Evolutionary conservation across 2,113 vertebrate species (phyloP).

Genomic region (Anguilla japonica): DNA sequence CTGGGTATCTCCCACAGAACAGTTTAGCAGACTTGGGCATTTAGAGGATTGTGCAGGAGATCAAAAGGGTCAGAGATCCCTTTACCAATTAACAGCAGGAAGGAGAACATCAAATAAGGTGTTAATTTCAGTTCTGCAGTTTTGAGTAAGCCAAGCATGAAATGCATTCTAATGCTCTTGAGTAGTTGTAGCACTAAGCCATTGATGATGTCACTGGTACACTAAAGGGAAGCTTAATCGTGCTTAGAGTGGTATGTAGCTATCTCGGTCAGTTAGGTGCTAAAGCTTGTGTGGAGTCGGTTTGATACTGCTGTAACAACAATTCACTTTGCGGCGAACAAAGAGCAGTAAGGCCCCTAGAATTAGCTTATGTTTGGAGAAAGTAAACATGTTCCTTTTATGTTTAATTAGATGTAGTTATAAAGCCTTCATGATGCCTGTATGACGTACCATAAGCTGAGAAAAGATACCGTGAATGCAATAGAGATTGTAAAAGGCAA

Average conservation of each 20-base stretch:
- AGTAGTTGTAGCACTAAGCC: constrained; percentile 77
- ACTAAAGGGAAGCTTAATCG: constrained; percentile 77
- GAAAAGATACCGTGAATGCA: not conserved
- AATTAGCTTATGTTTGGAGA: not conserved
- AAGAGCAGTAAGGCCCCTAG: constrained; percentile 9
- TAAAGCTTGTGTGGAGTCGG: constrained; percentile 82
- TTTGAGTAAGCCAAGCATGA: constrained; percentile 82
- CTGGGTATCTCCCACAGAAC: constrained; percentile 81
- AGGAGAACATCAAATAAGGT: constrained; percentile 87
- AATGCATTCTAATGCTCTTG: constrained; percentile 85
- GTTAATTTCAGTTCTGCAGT: constrained; percentile 86
- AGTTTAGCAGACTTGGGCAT: constrained; percentile 87
- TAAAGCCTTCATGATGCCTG: not conserved
- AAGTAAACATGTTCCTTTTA: constrained; percentile 18
- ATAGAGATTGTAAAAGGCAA: not conserved
- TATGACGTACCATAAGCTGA: not conserved
- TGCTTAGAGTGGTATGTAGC: constrained; percentile 72
- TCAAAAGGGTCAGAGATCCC: constrained; percentile 85
- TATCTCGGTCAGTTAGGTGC: constrained; percentile 76
- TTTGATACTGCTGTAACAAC: constrained; percentile 75
- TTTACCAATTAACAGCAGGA: constrained; percentile 87
- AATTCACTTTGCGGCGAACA: constrained; percentile 49
- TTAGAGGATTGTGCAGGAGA: constrained; percentile 84
- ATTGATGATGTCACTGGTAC: constrained; percentile 76
- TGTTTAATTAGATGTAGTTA: constrained; percentile 4